Base-by-base conservation (phyloP, 2,797 vertebrate genomes). In the Anguilla pacifica region DNA sequence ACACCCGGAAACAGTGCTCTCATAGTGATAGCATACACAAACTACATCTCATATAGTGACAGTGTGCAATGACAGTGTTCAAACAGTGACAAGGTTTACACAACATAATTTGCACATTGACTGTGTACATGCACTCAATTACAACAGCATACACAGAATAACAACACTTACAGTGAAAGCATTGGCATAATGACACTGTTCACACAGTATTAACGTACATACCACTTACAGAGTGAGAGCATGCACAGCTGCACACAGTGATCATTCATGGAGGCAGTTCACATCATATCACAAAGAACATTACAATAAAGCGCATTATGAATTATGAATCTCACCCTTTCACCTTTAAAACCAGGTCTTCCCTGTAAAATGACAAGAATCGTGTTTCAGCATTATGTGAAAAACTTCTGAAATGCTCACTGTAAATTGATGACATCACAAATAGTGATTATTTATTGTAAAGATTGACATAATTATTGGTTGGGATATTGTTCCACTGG, bases 271-370 rank as follows among this genome's bases (percentile, higher is more conserved):
- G 19, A 22, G 19, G 25, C 61, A 64, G 25, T 28, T 72, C 31
- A 72, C 0, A 46, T 46, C 25, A 70, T n/a, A 70, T 86, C n/a
- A 19, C 67, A 86, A 74, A 86, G 25, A 25, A 51, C 51, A 57
- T 59, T 15, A 57, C 3, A 6, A 85, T 2, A 49, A 64, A 67
- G 64, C 57, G 19, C 19, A 61, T 55, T 15, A 13, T 53, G 72
- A 3, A 77, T 31, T n/a, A 39, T 43, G 19, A 64, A 49, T 87
- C 94, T 93, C 92, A 97, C 97, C 97, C 97, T 97, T 88, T 95
- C 96, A 88, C 97, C 98, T 87, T 97, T 97, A 91, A 96, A 97
- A 13, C 97, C 97, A 87, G 94, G 90, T 89, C 70, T 89, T 85
- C 97, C 97, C 97, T 98, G 91, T 86, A 91, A 79, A 46, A 91